Evolutionary conservation across 2,888 invertebrate genomes (phyloP).

Genomic region (Tanypteryx hageni): DNA sequence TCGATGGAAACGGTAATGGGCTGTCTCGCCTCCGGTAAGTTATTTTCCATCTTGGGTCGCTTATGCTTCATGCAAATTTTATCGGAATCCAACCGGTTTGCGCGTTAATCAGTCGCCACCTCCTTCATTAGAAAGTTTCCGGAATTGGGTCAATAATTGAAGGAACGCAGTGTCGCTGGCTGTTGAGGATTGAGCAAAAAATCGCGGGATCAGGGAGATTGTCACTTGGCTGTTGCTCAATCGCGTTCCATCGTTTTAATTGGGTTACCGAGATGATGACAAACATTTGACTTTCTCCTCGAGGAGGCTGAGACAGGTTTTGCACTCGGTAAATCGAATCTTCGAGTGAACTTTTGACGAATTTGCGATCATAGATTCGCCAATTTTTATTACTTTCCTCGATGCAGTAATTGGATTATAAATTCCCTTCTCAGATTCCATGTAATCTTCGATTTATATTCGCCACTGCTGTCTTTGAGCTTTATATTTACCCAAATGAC

Average conservation of each 20-base stretch:
- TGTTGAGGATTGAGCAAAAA: neutral
- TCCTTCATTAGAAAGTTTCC: conserved; percentile 31
- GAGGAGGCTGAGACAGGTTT: too few species aligned
- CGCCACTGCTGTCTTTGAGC: too few species aligned
- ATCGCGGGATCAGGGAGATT: neutral
- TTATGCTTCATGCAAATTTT: neutral
- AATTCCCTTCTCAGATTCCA: too few species aligned
- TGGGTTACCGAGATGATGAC: neutral
- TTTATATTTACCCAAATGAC: neutral
- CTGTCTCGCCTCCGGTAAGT: neutral
- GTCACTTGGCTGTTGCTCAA: neutral
- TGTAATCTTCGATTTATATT: too few species aligned
- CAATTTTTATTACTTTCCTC: too few species aligned
- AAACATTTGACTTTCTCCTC: too few species aligned
- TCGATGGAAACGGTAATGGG: neutral
- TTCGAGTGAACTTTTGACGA: too few species aligned
- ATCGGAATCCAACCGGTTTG: conserved; percentile 43
- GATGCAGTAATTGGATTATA: too few species aligned
- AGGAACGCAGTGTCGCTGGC: neutral
- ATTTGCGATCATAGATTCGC: too few species aligned
- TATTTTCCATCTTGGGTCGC: neutral
- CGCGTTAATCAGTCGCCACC: conserved; percentile 38
- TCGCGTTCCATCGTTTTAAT: neutral
- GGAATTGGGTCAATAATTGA: conserved; percentile 62
- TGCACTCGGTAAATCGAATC: too few species aligned